Percentiles rank a stretch among this genome's conserved stretches.
Conservation (phyloP, 1,140 invertebrate species). For the Micrasema longulum region DNA sequence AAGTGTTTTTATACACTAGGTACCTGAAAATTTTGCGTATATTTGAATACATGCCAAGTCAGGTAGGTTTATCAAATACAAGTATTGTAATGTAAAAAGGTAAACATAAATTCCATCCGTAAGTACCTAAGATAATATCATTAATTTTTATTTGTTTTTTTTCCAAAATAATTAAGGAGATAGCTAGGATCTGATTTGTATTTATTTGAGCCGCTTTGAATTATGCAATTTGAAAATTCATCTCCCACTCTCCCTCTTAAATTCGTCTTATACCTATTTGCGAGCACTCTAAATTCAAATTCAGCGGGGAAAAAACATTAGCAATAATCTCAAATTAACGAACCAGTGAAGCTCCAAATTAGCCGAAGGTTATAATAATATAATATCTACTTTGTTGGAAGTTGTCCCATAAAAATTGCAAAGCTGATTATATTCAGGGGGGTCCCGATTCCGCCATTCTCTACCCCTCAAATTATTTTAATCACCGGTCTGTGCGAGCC, state of each 20-base stretch:
- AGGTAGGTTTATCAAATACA: too few species aligned
- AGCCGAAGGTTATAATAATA: background rate
- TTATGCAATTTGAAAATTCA: background rate
- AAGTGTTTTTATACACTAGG: too few species aligned
- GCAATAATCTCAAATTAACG: slow-evolving; percentile 37
- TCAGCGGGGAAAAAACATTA: slow-evolving; percentile 5
- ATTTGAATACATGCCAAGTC: too few species aligned
- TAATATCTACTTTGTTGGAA: slow-evolving; percentile 23
- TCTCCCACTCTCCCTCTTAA: background rate
- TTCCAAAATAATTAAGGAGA: too few species aligned
- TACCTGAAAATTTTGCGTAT: too few species aligned
- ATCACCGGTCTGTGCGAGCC: background rate
- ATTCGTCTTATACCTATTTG: background rate
- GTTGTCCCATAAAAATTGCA: slow-evolving; percentile 33
- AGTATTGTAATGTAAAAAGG: too few species aligned
- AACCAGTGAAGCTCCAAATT: slow-evolving; percentile 15
- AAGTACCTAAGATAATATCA: too few species aligned
- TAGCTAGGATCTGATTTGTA: too few species aligned
- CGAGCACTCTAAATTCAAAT: slow-evolving; percentile 14
- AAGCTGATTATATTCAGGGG: slow-evolving; percentile 28
- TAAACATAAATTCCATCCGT: too few species aligned
- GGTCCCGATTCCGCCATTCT: slow-evolving; percentile 10
- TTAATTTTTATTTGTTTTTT: too few species aligned
- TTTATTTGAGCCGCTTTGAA: too few species aligned
- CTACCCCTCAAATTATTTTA: slow-evolving; percentile 11